A percentile compares a stretch with the other conserved stretches of the same genome.
Conservation (phyloP, 2,888 invertebrate species). For the Lamellibrachia columna region DNA sequence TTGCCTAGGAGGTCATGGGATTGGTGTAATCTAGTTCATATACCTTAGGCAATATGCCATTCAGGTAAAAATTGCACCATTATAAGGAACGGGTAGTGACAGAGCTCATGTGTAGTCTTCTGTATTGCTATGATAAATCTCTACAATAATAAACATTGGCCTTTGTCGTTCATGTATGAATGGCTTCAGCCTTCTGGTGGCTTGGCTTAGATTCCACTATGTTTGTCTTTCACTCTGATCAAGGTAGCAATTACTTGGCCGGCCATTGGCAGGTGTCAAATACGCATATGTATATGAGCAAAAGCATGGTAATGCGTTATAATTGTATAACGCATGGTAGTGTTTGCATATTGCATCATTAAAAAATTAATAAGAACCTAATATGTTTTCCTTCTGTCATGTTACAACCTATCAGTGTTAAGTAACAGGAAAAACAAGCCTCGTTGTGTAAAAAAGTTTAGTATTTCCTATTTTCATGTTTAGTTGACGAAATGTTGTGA, state of each 20-base stretch:
- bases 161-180: neutral
- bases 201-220: neutral
- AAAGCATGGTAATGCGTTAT: too few species aligned
- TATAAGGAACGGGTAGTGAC: neutral
- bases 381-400: too few species aligned
- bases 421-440: too few species aligned
- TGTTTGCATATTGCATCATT: too few species aligned
- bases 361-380: too few species aligned
- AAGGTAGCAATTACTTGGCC: neutral
- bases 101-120: neutral
- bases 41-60: neutral
- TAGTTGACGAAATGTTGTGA: too few species aligned
- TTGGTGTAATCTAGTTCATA: neutral
- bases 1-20: neutral
- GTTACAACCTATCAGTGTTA: too few species aligned
- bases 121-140: neutral
- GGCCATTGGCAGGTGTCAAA: neutral
- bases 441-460: too few species aligned
- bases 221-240: neutral
- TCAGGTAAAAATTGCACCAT: slow-evolving; percentile 4
- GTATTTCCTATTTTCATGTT: too few species aligned
- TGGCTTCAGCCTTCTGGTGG: neutral
- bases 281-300: neutral
- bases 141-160: neutral
- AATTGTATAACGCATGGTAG: too few species aligned